A percentile compares a stretch with the other conserved stretches of the same genome.
Conservation (phyloP, 37 sponge, comb jelly and placozoan species). For the Agelas oroides region DNA sequence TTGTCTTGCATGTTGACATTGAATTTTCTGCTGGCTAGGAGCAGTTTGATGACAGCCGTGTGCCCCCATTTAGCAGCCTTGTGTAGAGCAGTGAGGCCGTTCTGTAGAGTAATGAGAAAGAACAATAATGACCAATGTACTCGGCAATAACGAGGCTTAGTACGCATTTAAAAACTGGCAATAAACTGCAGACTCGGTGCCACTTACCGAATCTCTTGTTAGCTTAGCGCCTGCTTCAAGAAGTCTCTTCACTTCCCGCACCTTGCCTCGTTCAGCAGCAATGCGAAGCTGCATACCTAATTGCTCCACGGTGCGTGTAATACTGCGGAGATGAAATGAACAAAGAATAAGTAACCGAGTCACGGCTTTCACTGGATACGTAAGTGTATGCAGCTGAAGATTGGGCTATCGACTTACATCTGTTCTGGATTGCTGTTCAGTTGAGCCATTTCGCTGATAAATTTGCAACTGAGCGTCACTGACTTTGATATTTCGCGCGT, state of each 20-base stretch:
- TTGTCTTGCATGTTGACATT: slow-evolving; percentile 54
- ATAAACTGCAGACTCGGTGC: too few species aligned
- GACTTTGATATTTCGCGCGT: too few species aligned
- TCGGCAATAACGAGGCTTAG: not conserved
- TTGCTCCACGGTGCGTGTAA: not conserved
- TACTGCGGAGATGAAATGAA: too few species aligned
- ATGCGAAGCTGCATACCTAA: slow-evolving; percentile 28
- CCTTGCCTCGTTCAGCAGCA: slow-evolving; percentile 60
- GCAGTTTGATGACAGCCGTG: slow-evolving; percentile 55
- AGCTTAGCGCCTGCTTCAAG: slow-evolving; percentile 46
- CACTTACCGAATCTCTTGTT: slow-evolving; percentile 50
- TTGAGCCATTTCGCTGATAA: too few species aligned
- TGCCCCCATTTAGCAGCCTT: slow-evolving; percentile 72
- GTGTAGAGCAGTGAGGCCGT: slow-evolving; percentile 76
- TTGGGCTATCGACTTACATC: too few species aligned
- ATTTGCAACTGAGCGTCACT: too few species aligned
- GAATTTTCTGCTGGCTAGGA: slow-evolving; percentile 42
- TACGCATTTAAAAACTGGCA: too few species aligned
- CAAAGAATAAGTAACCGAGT: too few species aligned
- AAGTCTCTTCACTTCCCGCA: slow-evolving; percentile 54
- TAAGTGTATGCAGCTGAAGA: too few species aligned
- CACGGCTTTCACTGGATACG: too few species aligned
- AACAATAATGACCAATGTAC: not conserved
- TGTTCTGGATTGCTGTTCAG: too few species aligned
- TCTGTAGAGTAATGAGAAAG: slow-evolving; percentile 43